Conservation (phyloP, 1,140 invertebrate species). For the Aphaenogaster floridana region DNA sequence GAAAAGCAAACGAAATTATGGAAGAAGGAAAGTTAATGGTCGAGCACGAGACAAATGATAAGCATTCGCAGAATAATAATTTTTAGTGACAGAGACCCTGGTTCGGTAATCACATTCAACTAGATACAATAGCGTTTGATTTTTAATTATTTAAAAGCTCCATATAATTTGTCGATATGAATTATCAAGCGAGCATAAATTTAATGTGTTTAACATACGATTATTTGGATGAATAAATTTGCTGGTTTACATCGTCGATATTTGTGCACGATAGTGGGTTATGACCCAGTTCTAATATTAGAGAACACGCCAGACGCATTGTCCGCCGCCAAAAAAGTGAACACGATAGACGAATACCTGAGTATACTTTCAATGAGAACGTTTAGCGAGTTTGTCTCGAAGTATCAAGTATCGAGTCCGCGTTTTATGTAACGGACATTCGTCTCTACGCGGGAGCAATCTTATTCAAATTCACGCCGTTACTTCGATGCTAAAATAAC, state of each 20-base stretch:
- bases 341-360: conserved; percentile 44
- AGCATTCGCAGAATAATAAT: neutral
- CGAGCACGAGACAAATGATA: conserved; percentile 18
- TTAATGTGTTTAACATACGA: neutral
- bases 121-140: neutral
- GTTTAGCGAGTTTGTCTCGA: neutral
- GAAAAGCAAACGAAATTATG: conserved; percentile 22
- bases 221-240: neutral
- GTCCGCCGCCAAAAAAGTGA: conserved; percentile 68
- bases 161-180: neutral
- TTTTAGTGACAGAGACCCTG: neutral
- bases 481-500: conserved; percentile 2
- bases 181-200: neutral
- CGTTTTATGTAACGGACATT: conserved; percentile 2
- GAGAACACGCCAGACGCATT: conserved; percentile 69
- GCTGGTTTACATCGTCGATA: neutral
- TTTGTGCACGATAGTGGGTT: conserved; percentile 55
- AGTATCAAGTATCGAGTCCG: neutral
- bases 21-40: conserved; percentile 14
- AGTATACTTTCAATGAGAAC: conserved; percentile 12
- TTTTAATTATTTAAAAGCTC: neutral
- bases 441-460: neutral
- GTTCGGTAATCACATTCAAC: neutral
- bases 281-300: conserved; percentile 76
- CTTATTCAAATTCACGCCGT: conserved; percentile 37